Evolutionary conservation across 2,888 invertebrate genomes (phyloP).

Genomic region (Steinernema hermaphroditum): DNA sequence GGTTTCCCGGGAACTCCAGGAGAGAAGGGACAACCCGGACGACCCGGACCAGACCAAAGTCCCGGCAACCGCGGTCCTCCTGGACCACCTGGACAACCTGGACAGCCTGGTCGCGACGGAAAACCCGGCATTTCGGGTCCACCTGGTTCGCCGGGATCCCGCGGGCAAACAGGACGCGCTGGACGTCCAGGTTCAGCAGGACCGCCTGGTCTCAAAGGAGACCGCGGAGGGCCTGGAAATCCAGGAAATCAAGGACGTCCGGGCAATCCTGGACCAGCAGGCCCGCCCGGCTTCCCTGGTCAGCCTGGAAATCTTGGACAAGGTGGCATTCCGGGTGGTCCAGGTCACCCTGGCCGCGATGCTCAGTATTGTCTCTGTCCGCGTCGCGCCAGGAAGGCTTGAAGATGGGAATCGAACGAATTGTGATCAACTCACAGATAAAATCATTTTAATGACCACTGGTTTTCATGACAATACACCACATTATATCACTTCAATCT

Average conservation of each 20-base stretch:
- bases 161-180: background rate
- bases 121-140: background rate
- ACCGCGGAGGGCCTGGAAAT: slow-evolving; percentile 18
- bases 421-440: too few species aligned
- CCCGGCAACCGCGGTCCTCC: slow-evolving; percentile 13
- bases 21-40: background rate
- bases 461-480: too few species aligned
- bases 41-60: background rate
- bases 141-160: background rate
- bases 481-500: too few species aligned
- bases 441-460: too few species aligned
- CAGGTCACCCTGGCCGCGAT: slow-evolving; percentile 21
- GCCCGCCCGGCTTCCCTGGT: slow-evolving; percentile 19
- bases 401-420: background rate
- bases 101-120: slow-evolving; percentile 2
- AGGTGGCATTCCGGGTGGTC: background rate
- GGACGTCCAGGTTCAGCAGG: background rate
- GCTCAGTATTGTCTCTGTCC: slow-evolving; percentile 11
- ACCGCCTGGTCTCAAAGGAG: background rate
- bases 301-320: background rate
- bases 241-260: slow-evolving; percentile 3
- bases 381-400: background rate
- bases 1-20: background rate
- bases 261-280: slow-evolving; percentile 17
- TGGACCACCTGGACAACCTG: slow-evolving; percentile 22